Evolutionary conservation across 2,888 invertebrate genomes (phyloP), one percentile per base, ranked within the genome.

Genomic region (Aspidiotus destructor): DNA sequence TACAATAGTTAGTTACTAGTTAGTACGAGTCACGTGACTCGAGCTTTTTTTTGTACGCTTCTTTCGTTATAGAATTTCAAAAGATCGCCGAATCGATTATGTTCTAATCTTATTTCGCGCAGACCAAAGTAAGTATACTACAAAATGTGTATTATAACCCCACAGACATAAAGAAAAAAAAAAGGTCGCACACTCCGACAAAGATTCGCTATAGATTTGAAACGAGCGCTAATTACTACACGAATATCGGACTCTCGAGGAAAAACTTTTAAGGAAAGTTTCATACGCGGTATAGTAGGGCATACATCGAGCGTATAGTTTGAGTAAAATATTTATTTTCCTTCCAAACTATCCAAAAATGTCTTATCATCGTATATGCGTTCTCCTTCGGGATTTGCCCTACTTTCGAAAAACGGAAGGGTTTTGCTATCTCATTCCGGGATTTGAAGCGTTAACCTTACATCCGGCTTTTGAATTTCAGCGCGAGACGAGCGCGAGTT

Each of bases 1-100:
- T 62, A 62, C 62, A 62, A 62, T 62, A 62, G 62, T 62, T 62
- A 62, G 62, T 62, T 62, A 62, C 62, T 62, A 62, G 62, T 62
- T 62, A 62, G 62, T 17, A 28, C 48, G 48, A 62, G 62, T 44
- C 62, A 62, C 62, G 62, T 62, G 62, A 13, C 16, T 44, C 42
- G 62, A 48, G 44, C 48, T 48, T 62, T 62, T 62, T 62, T 62
- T 42, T 28, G 28, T 28, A 28, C 48, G 15, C 48, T 62, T 62
- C 62, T 62, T 62, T 44, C 15, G 62, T 62, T 44, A 17, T 28
- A 62, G 42, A 48, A 62, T 44, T 62, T 40, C 62, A 62, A 62
- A 62, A 62, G 62, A 62, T 62, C 42, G 62, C 62, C 62, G 62
- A 62, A 42, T 62, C 44, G 48, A 16, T 44, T 62, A 17, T 41